These are phyloP conservation scores for Lepidochrysops patricia DNA, from an alignment of 2,888 invertebrate genomes.

Conservation along the genomic window DNA sequence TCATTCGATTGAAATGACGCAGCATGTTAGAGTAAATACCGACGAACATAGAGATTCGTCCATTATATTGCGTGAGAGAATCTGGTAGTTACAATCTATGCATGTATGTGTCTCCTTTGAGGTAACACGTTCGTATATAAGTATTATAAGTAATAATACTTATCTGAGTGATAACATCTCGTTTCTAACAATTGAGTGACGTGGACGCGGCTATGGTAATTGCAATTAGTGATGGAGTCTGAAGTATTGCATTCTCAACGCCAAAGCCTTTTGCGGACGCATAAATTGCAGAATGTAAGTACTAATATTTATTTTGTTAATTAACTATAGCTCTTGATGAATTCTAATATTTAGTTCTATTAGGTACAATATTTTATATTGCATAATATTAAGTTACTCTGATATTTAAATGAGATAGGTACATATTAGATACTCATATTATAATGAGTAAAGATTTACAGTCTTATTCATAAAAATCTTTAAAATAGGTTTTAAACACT, in stretches of 20 bases:
- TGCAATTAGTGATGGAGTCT: background rate
- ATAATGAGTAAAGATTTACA: no score
- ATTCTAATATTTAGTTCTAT: no score
- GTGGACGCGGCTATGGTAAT: background rate
- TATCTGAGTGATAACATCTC: background rate
- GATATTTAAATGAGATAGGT: no score
- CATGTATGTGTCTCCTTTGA: background rate
- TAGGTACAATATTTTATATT: no score
- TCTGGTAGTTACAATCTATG: constrained; percentile 8
- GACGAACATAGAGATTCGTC: background rate
- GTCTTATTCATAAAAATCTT: no score
- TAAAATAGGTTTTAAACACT: no score
- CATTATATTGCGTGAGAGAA: constrained; percentile 21
- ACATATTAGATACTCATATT: no score
- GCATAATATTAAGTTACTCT: no score
- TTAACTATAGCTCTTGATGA: no score
- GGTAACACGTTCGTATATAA: background rate
- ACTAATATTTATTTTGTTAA: background rate
- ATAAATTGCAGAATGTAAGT: background rate
- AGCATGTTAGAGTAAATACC: background rate
- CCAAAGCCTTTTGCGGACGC: background rate
- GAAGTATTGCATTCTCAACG: background rate
- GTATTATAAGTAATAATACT: background rate
- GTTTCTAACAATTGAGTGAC: background rate
- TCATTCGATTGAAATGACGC: background rate